Evolutionary conservation across 23 tunicate species (phyloP), one percentile per base, ranked within the genome.

Genomic region (Botrylloides violaceus): DNA sequence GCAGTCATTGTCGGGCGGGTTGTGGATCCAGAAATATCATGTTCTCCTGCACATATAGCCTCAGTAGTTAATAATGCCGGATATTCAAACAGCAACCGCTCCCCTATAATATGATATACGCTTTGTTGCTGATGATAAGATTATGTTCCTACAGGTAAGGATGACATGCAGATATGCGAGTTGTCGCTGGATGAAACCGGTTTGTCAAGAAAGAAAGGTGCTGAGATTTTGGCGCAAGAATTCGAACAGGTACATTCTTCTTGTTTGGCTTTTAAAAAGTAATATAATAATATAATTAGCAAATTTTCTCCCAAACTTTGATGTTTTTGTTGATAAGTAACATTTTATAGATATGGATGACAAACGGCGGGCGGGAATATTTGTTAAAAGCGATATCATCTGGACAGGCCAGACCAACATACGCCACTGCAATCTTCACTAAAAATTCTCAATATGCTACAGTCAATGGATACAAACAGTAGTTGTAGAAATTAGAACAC

Each of bases 111-210:
- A n/a, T n/a, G n/a, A n/a, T n/a, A n/a, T n/a, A n/a, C n/a, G n/a
- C n/a, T n/a, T n/a, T n/a, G n/a, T n/a, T n/a, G n/a, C n/a, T n/a
- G n/a, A n/a, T n/a, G n/a, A n/a, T n/a, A n/a, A n/a, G n/a, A n/a
- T n/a, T n/a, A n/a, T n/a, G n/a, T n/a, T n/a, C n/a, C 65, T 34
- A 4, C 38, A 80, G 98, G 98, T 21, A 85, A 88, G 57, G 86
- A 92, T 65, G 98, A 92, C 78, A 80, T 92, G 94, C 94, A 92
- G 84, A 82, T 92, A 25, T 92, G 98, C 61, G 94, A 92, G 49
- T 65, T 92, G 61, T 71, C 81, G 56, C 66, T 92, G 57, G 82
- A 92, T 23, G 93, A 77, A 66, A 92, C 98, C 36, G 98, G 98
- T 27, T 61, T 92, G 0, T 62, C 98, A 15, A 56, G 84, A 47